Evolutionary conservation across 2,888 invertebrate genomes (phyloP), one percentile per base, ranked within the genome.

Genomic region (Hyles lineata): DNA sequence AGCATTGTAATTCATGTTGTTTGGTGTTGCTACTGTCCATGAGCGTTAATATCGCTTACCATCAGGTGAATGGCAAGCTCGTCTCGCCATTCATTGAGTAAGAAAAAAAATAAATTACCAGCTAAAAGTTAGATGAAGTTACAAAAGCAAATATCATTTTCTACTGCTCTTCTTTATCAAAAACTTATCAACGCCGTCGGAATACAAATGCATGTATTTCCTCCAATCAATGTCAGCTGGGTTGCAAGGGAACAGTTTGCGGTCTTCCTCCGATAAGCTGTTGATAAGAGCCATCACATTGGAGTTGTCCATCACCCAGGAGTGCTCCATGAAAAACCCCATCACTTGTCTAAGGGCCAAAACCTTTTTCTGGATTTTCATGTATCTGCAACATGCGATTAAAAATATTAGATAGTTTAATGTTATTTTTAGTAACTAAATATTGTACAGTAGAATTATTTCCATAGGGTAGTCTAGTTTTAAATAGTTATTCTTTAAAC

Each of bases 261-360:
- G 55, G 23, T 72, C 72, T 9, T 35, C n/a, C 55, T 72, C 72
- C 17, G 72, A 72, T 1, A 72, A n/a, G n/a, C 63, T 63, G 6
- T 19, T 35, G 29, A 58, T 25, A 5, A 72, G 32, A 11, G 29
- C 23, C 43, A 43, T 67, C 63, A 43, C 35, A 17, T 63, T 67
- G 9, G 6, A 8, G 23, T 63, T 67, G 11, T 72, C 58, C 15
- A 72, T 63, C 17, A 58, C 19, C 63, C 63, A 55, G 21, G 29
- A 17, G 9, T 72, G n/a, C 2, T 17, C 1, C 19, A 50, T 32
- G 52, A 43, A 72, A 43, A 23, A 67, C 4, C 35, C 21, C 35
- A 72, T 6, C 21, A 32, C 21, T 0, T 72, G 9, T 19, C 55
- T 72, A 25, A 67, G 11, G n/a, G 17, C 7, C 7, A 67, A 32